Base-by-base conservation (phyloP, 2,888 invertebrate genomes). In the Euproctis similis region DNA sequence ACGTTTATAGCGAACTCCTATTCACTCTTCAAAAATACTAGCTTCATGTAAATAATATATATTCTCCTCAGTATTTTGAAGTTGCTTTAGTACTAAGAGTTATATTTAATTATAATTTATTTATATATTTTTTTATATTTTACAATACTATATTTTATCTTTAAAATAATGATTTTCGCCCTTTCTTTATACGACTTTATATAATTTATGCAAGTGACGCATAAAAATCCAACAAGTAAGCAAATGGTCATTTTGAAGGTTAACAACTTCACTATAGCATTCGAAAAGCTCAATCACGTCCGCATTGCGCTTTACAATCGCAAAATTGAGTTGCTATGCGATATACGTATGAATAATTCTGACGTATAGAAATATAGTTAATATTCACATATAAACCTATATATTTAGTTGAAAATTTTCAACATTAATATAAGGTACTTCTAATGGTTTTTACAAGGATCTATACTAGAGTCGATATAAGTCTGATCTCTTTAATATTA, bases 281-380 rank as follows among this genome's bases (percentile, higher is more conserved):
- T 71, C 68, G 68, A 68, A 70, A 74, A 70, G 67, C 64, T 71
- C 43, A 54, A 48, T 65, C 51, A 68, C 53, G 73, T 81, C 78
- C 78, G 81, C 61, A 59, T 78, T 66, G 53, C 54, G 51, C 46
- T 42, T 57, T 46, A 38, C 36, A n/a, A n/a, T 38, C 35, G 46
- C 53, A 42, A 47, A 28, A 30, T 46, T 57, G 47, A 19, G 8
- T 31, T 42, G 46, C 34, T 41, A 19, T 31, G 19, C 33, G 25
- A 31, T 31, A 45, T 42, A 44, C 31, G 12, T 20, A n/a, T n/a
- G n/a, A n/a, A n/a, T n/a, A n/a, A n/a, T n/a, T n/a, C n/a, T n/a
- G n/a, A n/a, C n/a, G n/a, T n/a, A n/a, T n/a, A n/a, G n/a, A n/a
- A n/a, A n/a, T n/a, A n/a, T n/a, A n/a, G n/a, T n/a, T n/a, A n/a